phyloP scores from a whole-genome alignment of 2,888 invertebrate genomes.

The Deilephila porcellus region DNA sequence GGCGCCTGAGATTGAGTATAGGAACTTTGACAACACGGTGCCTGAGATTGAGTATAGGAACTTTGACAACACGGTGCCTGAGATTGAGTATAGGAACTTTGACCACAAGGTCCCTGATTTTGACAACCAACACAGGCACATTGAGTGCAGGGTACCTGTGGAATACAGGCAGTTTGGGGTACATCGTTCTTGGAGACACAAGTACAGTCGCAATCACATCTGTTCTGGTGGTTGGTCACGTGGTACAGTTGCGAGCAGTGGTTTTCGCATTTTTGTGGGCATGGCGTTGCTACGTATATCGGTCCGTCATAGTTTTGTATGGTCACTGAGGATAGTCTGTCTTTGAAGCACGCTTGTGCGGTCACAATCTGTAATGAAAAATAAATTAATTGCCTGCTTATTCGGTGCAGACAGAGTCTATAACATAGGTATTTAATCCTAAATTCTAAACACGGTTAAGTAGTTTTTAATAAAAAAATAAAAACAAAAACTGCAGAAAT shows the following conservation, averaged over 20 bases:
- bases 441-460: no score
- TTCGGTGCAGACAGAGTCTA: no score
- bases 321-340: slow-evolving; percentile 53
- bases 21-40: not conserved
- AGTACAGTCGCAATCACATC: not conserved
- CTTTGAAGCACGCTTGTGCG: slow-evolving; percentile 43
- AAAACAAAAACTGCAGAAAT: not conserved
- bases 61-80: not conserved
- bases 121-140: not conserved
- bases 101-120: not conserved
- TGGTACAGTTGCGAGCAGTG: slow-evolving; percentile 35
- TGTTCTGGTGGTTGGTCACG: not conserved
- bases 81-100: not conserved
- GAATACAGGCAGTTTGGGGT: slow-evolving; percentile 14
- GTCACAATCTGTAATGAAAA: slow-evolving; percentile 5
- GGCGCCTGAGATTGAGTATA: not conserved
- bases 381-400: not conserved
- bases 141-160: not conserved
- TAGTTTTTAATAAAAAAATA: not conserved
- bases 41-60: not conserved
- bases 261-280: slow-evolving; percentile 34
- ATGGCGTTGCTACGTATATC: slow-evolving; percentile 46
- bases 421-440: no score
- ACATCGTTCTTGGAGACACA: slow-evolving; percentile 13
- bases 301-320: slow-evolving; percentile 67